Base-by-base conservation (phyloP, 2,888 invertebrate species). In the Tyria jacobaeae region DNA sequence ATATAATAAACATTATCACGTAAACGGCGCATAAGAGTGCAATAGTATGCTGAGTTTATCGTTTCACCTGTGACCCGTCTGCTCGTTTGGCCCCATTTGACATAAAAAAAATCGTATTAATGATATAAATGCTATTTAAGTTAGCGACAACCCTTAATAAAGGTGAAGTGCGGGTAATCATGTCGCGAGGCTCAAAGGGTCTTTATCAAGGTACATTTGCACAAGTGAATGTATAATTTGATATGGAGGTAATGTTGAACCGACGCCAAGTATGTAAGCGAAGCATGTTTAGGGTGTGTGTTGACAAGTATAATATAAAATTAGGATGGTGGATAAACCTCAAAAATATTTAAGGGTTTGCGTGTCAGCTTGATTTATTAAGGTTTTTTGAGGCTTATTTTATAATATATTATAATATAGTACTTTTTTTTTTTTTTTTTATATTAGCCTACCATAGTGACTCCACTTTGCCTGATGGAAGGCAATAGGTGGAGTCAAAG, bases 161-260 rank as follows among this genome's bases (percentile, higher is more conserved):
- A 60, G 59, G 34, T 47, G 59, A 68, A 75, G 37, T 59, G 51
- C 9, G 44, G 47, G 54, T 76, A 76, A 71, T 69, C 76, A 67
- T 73, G 73, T 66, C 60, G 39, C 48, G 17, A n/a, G 68, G 71
- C 69, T 75, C 75, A 76, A 76, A 71, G 68, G 66, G 58, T 53
- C 77, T 71, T 70, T 71, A 70, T 75, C 49, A 48, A 25, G 49
- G 15, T 59, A 57, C 60, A 76, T 76, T 74, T 74, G 62, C 77
- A 68, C 60, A 14, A 35, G 62, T 44, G 61, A 66, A 71, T 70
- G 60, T 63, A 64, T 71, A 76, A 76, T 76, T 71, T 70, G 70
- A 76, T 76, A 76, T 68, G 68, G 25, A 44, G 50, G 49, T 39
- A 50, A 44, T 41, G 51, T 44, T 44, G 44, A 52, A 52, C 52